Evolutionary conservation across 2,888 invertebrate genomes (phyloP), one percentile per base, ranked within the genome.

Genomic region (Fragum fragum): DNA sequence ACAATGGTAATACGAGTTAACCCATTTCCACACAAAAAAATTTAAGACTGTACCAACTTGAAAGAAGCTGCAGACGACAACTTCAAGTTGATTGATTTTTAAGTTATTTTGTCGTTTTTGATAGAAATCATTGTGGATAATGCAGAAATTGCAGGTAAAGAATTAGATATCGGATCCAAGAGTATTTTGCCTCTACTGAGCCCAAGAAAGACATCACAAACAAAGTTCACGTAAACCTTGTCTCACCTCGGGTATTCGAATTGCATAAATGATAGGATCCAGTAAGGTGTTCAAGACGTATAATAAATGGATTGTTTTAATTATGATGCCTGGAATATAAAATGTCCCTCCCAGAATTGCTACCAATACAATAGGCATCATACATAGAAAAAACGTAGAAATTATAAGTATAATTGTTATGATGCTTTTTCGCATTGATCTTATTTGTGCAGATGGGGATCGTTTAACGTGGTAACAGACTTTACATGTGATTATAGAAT

Each of bases 171-270:
- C n/a, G n/a, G n/a, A n/a, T n/a, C n/a, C n/a, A n/a, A n/a, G n/a
- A 36, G 32, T 9, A 36, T 3, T 36, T 36, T 6, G 32, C 32
- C 32, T 36, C 9, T 36, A 9, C 9, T 36, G 5, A 36, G 9
- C 32, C 32, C 32, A 6, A 9, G 32, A 6, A 36, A 9, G 5
- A 36, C 9, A 36, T 3, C 5, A 6, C 3, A 36, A 36, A 36
- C 9, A 36, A 3, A 36, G 32, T 9, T 36, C 5, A 9, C 32
- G 32, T 36, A 36, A 36, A 36, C 32, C 32, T 23, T 53, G 53
- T 53, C 53, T 53, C 6, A 53, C 53, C n/a, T 53, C 53, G 9
- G 53, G 53, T 21, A 53, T 53, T n/a, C 53, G n/a, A 53, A 53
- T 53, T 14, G 53, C 53, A n/a, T 53, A 53, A 18, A 53, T 53